Evolutionary conservation across 2,113 vertebrate species (phyloP).

Genomic region (Rallus limicola): DNA sequence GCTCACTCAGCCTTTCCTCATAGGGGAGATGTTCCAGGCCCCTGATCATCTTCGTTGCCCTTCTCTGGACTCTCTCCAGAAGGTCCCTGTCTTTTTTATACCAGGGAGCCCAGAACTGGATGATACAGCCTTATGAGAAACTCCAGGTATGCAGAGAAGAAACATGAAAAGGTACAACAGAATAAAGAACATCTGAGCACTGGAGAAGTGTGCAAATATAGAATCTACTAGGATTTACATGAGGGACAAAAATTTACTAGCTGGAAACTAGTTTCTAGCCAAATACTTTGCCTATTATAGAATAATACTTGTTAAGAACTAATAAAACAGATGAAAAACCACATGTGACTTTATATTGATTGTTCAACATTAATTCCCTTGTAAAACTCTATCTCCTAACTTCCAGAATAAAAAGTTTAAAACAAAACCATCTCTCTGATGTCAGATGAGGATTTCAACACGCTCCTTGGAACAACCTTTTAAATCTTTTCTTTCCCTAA

Average conservation of each 20-base stretch:
- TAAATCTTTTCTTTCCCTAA: neutral
- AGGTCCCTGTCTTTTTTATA: too few species aligned
- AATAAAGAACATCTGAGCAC: neutral
- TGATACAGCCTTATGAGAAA: neutral
- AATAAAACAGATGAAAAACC: neutral
- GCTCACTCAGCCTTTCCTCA: too few species aligned
- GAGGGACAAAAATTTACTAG: neutral
- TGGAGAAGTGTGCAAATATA: neutral
- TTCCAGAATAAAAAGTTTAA: neutral
- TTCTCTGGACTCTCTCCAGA: too few species aligned
- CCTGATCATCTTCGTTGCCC: too few species aligned
- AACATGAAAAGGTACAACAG: neutral
- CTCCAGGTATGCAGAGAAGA: neutral
- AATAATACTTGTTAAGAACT: neutral
- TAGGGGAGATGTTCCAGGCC: too few species aligned
- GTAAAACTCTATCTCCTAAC: neutral
- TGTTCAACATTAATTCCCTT: neutral
- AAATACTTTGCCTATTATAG: neutral
- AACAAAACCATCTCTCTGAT: neutral
- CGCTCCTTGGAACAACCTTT: neutral
- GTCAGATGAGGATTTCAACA: neutral
- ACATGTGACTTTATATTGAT: neutral
- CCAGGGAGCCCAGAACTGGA: too few species aligned
- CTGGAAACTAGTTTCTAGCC: neutral
- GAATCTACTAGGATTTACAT: neutral